Base-by-base conservation (phyloP, 2,888 invertebrate genomes). In the Harpagoxenus sublaevis region DNA sequence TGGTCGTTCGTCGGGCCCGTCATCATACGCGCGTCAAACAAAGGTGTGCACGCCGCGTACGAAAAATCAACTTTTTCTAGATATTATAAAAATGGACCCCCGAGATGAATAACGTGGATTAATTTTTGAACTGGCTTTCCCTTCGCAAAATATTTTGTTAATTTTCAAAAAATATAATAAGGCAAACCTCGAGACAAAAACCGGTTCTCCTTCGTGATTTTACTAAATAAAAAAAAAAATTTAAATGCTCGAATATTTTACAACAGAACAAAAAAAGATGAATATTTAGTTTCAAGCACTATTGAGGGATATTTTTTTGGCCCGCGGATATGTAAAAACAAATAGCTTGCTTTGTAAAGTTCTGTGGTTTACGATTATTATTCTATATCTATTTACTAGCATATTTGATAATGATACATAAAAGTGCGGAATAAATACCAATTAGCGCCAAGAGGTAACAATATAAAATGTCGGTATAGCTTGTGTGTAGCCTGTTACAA, bases 381-480 rank as follows among this genome's bases (percentile, higher is more conserved):
- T 65, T 53, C 45, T 9, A 35, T 35, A 35, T 35, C 4, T 63
- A 35, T 63, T 81, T 60, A 18, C 3, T 23, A 3, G 15, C 5
- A 79, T 51, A 71, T 79, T 71, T 71, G 73, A 62, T 48, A 71
- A 81, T 71, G 39, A 48, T 51, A 81, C 35, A 12, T 62, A 71
- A 81, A 81, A 35, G 48, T 60, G 15, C 39, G 39, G 31, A 81
- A 57, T 81, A 71, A 79, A 81, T 60, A 81, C 9, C 60, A 81
- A 81, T 81, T 81, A 71, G n/a, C 39, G 48, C 15, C 39, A 35
- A 48, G 6, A 48, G 45, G 48, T 62, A 51, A 60, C 73, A 60
- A 45, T 60, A 35, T 57, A 57, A 78, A 68, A 79, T 28, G 60
- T 6, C 15, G 12, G n/a, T 57, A 10, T 8, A 31, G n/a, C 10